Percentiles rank a stretch among this genome's conserved stretches.
Evolutionary conservation across 2,797 vertebrate genomes (phyloP).

Genomic region (Alectoris magna): DNA sequence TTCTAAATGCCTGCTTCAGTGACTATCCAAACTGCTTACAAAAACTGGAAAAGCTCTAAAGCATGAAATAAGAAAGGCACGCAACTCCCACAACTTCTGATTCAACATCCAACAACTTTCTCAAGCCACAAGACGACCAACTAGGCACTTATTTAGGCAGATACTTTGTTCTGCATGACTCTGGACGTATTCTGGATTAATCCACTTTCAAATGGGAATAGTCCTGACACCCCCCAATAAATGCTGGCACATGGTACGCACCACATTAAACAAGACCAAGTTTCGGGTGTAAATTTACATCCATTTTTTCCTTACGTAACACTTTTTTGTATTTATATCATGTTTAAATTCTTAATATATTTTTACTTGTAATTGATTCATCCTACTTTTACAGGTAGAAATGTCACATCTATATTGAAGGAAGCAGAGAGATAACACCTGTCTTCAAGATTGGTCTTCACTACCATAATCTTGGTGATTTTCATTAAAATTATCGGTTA

Average conservation of each 20-base stretch:
- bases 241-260: not conserved
- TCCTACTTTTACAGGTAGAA: not conserved
- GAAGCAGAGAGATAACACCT: not conserved
- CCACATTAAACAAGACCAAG: not conserved
- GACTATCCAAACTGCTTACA: not conserved
- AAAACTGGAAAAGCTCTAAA: not conserved
- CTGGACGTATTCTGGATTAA: not conserved
- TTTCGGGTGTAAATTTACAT: not conserved
- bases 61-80: not conserved
- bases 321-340: conserved; percentile 13
- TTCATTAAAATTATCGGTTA: conserved; percentile 68
- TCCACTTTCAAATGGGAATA: not conserved
- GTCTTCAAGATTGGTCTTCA: conserved; percentile 15
- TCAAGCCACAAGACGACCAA: not conserved
- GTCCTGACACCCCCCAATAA: not conserved
- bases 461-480: not conserved
- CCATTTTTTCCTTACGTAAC: not conserved
- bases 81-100: not conserved
- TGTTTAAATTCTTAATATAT: not conserved
- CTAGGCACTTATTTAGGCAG: not conserved
- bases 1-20: not conserved
- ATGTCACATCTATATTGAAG: not conserved
- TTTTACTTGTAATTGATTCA: conserved; percentile 20
- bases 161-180: not conserved
- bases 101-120: not conserved